Evolutionary conservation across 2,888 invertebrate species (phyloP).

Genomic region (Eudemis profundana): DNA sequence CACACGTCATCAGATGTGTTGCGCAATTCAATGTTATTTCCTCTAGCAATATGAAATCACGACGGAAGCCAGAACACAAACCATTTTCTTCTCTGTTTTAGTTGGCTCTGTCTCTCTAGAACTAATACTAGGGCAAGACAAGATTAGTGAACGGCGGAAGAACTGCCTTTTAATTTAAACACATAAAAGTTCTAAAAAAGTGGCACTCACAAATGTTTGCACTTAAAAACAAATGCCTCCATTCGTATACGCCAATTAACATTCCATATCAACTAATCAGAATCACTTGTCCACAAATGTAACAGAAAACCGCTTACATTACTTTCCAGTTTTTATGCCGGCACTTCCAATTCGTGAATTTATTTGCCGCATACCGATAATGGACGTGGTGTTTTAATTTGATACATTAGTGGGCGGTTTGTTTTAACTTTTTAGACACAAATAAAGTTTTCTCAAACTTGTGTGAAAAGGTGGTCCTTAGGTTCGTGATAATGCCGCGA

Average conservation of each 20-base stretch:
- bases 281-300: constrained; percentile 27
- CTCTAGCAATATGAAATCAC: too few species aligned
- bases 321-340: constrained; percentile 22
- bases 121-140: too few species aligned
- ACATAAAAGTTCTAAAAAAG: constrained; percentile 3
- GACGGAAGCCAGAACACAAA: too few species aligned
- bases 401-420: constrained; percentile 9
- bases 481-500: too few species aligned
- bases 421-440: background rate
- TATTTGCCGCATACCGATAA: constrained; percentile 15
- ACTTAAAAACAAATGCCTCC: background rate
- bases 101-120: too few species aligned
- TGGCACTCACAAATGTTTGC: background rate
- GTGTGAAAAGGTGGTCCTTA: too few species aligned
- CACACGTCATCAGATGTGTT: too few species aligned
- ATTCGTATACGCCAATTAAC: constrained; percentile 10
- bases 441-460: too few species aligned
- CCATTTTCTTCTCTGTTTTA: too few species aligned
- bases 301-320: constrained; percentile 25
- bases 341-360: constrained; percentile 14
- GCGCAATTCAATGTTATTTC: too few species aligned
- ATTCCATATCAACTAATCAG: constrained; percentile 26
- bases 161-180: too few species aligned
- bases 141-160: too few species aligned
- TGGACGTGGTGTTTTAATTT: constrained; percentile 9